These are phyloP conservation scores for Upupa epops DNA, from an alignment of 2,113 vertebrate species.

Conservation along the genomic window DNA sequence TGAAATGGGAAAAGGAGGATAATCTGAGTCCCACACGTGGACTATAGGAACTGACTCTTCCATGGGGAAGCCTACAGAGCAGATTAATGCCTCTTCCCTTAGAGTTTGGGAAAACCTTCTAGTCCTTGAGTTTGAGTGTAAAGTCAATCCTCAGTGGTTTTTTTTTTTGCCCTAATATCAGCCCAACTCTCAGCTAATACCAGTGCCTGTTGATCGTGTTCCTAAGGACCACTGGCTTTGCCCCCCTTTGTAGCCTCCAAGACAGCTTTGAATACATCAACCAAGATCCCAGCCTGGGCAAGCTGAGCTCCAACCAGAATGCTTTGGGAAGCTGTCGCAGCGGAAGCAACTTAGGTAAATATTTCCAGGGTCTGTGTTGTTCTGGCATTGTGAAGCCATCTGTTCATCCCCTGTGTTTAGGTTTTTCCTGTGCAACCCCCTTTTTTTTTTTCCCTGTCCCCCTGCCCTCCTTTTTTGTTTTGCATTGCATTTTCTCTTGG, in stretches of 20 bases:
- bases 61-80: background rate
- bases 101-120: background rate
- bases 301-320: conserved; percentile 73
- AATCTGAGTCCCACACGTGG: background rate
- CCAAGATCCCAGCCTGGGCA: conserved; percentile 77
- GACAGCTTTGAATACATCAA: conserved; percentile 87
- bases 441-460: no score
- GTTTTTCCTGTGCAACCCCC: background rate
- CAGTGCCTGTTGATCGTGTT: background rate
- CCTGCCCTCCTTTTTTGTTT: conserved; percentile 40
- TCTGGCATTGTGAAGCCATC: background rate
- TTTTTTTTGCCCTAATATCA: background rate
- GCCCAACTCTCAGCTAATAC: background rate
- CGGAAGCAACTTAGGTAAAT: conserved; percentile 83
- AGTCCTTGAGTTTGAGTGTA: background rate
- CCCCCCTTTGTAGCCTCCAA: conserved; percentile 76
- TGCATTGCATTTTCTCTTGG: conserved; percentile 23
- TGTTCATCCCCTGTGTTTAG: background rate
- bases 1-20: background rate
- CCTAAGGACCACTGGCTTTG: background rate
- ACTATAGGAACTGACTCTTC: background rate
- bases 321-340: conserved; percentile 72
- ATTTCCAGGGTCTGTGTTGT: background rate
- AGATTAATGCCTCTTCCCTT: background rate
- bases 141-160: background rate